Evolutionary conservation across 1,140 invertebrate species (phyloP).

Genomic region (Drusus annulatus): DNA sequence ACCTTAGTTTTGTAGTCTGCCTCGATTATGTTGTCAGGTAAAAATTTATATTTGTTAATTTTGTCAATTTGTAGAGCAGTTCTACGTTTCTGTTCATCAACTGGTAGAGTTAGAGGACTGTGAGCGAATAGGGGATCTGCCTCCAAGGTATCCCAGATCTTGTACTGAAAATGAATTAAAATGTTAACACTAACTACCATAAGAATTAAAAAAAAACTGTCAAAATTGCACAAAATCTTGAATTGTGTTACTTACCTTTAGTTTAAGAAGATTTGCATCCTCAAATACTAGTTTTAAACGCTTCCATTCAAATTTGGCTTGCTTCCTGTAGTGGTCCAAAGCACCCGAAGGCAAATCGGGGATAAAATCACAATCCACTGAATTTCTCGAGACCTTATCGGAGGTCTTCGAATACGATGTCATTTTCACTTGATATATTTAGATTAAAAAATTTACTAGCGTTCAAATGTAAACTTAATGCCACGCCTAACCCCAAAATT

Average conservation of each 20-base stretch:
- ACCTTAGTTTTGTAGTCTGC: slow-evolving; percentile 77
- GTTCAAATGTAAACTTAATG: slow-evolving; percentile 35
- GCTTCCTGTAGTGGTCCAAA: slow-evolving; percentile 80
- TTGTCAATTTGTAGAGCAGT: slow-evolving; percentile 76
- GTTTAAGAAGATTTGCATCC: slow-evolving; percentile 78
- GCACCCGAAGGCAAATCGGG: slow-evolving; percentile 78
- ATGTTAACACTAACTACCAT: background rate
- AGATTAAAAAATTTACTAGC: slow-evolving; percentile 6
- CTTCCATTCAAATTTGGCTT: slow-evolving; percentile 86
- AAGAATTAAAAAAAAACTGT: background rate
- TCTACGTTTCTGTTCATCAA: slow-evolving; percentile 82
- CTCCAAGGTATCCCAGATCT: slow-evolving; percentile 85
- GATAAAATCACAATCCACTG: slow-evolving; percentile 59
- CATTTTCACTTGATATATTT: slow-evolving; percentile 30
- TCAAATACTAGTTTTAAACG: slow-evolving; percentile 81
- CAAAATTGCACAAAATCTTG: background rate
- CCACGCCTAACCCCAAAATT: slow-evolving; percentile 54
- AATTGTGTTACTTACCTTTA: slow-evolving; percentile 74
- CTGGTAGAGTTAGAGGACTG: slow-evolving; percentile 70
- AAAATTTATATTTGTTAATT: slow-evolving; percentile 73
- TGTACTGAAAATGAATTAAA: slow-evolving; percentile 76
- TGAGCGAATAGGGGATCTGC: slow-evolving; percentile 86
- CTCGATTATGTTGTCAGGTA: slow-evolving; percentile 72
- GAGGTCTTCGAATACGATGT: slow-evolving; percentile 2
- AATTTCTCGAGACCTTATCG: background rate